Evolutionary conservation across 2,888 invertebrate species (phyloP), one percentile per base, ranked within the genome.

Genomic region (Hetaerina titia): DNA sequence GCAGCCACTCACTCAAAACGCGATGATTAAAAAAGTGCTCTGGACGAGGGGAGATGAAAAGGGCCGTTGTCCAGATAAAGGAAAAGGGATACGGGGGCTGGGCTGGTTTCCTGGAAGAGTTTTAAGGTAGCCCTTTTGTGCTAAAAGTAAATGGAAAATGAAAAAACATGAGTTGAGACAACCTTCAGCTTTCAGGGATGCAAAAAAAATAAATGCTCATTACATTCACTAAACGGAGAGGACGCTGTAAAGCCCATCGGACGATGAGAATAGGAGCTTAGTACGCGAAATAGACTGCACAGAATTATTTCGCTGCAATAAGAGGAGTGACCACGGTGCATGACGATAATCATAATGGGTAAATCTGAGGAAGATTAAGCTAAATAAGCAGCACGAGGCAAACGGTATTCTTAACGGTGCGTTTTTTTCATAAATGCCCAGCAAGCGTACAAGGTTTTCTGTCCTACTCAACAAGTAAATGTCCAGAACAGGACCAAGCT

Each of bases 11-110:
- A 74, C 74, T 74, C 25, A 25, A 81, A 81, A 81, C 31, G 81
- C 81, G 81, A 81, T 81, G 81, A 81, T 81, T 81, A 81, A 81
- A 81, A 69, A 81, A 31, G 25, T 81, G 25, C 81, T 31, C 81
- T 81, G 81, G 81, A 31, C 81, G 81, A 9, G 31, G 81, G 5
- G 31, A 31, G 7, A 25, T 31, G n/a, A 81, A 81, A 81, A 81
- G 81, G 31, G 22, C 81, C 8, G 81, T 81, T 81, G 31, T 9
- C 81, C 25, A 31, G 81, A 81, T 31, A n/a, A 81, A 81, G 13
- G 15, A 31, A 31, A 81, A 81, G 31, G 81, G 31, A 81, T 13
- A 22, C 22, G 81, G 31, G 31, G 8, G 9, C n/a, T 81, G 81
- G 11, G 81, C 22, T 81, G 81, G 81, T 31, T 15, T 81, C 81